phyloP scores from a whole-genome alignment of 53 echinoderm and acorn worm species.

The Temnopleurus reevesii region DNA sequence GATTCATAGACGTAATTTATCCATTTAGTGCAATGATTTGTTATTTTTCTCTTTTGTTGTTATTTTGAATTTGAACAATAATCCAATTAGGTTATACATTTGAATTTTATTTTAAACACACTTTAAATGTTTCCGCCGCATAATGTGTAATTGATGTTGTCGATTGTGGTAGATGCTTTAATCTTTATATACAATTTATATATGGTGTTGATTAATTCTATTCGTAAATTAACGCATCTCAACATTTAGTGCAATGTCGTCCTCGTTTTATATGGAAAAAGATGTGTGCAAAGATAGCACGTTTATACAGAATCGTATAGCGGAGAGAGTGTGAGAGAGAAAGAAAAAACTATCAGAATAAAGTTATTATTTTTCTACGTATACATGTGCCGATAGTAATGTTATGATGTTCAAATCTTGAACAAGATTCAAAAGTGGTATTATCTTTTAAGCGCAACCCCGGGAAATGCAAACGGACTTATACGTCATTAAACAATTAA shows the following conservation, averaged over 20 bases:
- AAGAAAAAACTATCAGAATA: constrained; percentile 35
- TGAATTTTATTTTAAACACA: constrained; percentile 49
- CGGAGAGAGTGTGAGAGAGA: constrained; percentile 20
- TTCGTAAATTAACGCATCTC: neutral
- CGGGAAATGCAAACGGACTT: neutral
- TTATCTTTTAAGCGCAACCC: neutral
- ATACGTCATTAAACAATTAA: neutral
- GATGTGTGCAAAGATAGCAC: constrained; percentile 15
- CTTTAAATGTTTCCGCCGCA: constrained; percentile 49
- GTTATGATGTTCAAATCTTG: neutral
- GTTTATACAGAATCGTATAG: constrained; percentile 44
- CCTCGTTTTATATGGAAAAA: constrained; percentile 43
- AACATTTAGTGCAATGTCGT: constrained; percentile 42
- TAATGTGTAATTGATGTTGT: neutral
- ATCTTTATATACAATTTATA: constrained; percentile 43
- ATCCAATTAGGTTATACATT: constrained; percentile 3
- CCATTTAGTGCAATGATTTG: neutral
- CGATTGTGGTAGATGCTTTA: constrained; percentile 40
- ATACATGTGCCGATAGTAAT: constrained; percentile 38
- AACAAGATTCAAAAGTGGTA: constrained; percentile 3
- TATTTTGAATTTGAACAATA: neutral
- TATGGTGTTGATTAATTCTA: constrained; percentile 37
- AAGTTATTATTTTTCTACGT: constrained; percentile 61
- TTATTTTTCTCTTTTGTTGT: neutral
- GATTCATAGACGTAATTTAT: neutral